phyloP scores from a whole-genome alignment of 2,888 invertebrate genomes.

The Perizoma affinitatum region DNA sequence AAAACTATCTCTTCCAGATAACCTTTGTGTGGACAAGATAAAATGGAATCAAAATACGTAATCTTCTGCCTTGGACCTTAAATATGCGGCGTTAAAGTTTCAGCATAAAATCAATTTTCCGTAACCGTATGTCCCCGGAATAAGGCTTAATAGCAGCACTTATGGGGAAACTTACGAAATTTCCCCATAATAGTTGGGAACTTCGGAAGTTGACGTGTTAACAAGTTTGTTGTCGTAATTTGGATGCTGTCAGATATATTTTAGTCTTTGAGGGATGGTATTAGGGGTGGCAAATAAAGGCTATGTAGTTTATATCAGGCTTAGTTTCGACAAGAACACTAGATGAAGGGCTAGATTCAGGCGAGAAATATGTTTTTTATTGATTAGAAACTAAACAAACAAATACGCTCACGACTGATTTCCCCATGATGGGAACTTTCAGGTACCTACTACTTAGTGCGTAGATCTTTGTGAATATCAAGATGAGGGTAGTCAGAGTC shows the following conservation, averaged over 20 bases:
- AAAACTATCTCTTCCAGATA: no score
- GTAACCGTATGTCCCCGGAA: constrained; percentile 32
- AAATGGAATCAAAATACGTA: neutral
- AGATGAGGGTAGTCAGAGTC: no score
- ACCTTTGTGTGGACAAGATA: neutral
- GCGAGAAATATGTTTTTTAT: no score
- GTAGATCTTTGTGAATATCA: no score
- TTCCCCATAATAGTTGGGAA: constrained; percentile 37
- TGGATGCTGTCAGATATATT: constrained; percentile 17
- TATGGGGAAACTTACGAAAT: constrained; percentile 35
- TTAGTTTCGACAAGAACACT: constrained; percentile 5
- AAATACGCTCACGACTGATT: no score
- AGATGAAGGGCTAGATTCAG: no score
- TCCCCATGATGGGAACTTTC: no score
- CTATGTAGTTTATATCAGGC: constrained; percentile 3
- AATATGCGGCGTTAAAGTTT: constrained; percentile 32
- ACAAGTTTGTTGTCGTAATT: constrained; percentile 33
- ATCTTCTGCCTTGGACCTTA: constrained; percentile 10
- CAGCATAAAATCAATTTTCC: constrained; percentile 39
- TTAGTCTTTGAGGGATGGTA: constrained; percentile 8
- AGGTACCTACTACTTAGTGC: no score
- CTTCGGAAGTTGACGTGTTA: constrained; percentile 31
- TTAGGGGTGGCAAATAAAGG: constrained; percentile 6
- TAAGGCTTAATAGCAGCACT: constrained; percentile 38
- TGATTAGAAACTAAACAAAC: no score